Evolutionary conservation across 2,797 vertebrate species (phyloP), one percentile per base, ranked within the genome.

Genomic region (Chromis chromis): DNA sequence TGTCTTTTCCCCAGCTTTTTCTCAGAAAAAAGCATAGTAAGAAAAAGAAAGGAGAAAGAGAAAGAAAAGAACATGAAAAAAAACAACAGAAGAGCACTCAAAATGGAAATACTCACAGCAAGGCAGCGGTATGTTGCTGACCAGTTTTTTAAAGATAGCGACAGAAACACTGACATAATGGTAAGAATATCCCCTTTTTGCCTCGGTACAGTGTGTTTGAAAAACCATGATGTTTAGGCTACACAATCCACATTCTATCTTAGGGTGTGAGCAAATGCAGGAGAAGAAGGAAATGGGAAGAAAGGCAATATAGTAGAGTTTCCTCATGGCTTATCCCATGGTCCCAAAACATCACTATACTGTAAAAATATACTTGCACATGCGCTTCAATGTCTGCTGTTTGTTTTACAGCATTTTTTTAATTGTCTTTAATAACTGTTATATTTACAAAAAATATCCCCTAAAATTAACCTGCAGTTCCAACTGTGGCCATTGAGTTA

Each of bases 121-220:
- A 40, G 5, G 39, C 12, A 31, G n/a, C 52, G 24, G 19, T 19
- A 21, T 22, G 27, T 52, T 28, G 64, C n/a, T 22, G 49, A 68
- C 8, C 54, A n/a, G 25, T 40, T 3, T 8, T 42, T 27, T 44
- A 24, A 55, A 66, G 44, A 63, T 6, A 21, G 13, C 28, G 64
- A 46, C 28, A 52, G 19, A 54, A 55, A 42, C 48, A 44, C 2
- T 33, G 25, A 53, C 53, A 44, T 60, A 9, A 14, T n/a, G 14
- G 53, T 58, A 40, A 57, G 42, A 70, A 39, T 6, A 61, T 52
- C 16, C 40, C 27, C 36, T 48, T 52, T 66, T 19, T 53, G 40
- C 10, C 33, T 48, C 63, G 4, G 6, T 22, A 44, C 33, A 36
- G 25, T 28, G 11, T 44, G 19, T 39, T 70, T 63, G 46, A 49